These are phyloP conservation scores for Ptychadena robeensis DNA, from an alignment of 2,797 vertebrate genomes.

Conservation along the genomic window DNA sequence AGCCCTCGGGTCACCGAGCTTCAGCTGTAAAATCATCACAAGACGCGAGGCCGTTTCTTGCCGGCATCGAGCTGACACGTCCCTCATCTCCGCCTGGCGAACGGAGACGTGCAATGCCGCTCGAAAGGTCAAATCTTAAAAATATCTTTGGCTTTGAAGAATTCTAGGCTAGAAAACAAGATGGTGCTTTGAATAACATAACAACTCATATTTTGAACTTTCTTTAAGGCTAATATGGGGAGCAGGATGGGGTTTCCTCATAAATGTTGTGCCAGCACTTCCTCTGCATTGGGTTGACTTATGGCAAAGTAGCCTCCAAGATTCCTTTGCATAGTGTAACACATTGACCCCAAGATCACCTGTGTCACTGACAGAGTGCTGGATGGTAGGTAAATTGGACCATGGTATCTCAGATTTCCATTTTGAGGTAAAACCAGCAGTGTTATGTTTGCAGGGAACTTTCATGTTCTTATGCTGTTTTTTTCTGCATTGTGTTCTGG, in stretches of 20 bases:
- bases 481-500: too few relatives aligned
- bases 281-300: neutral
- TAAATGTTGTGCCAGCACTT: neutral
- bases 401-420: too few relatives aligned
- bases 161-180: neutral
- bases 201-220: neutral
- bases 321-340: too few relatives aligned
- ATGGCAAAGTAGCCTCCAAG: too few relatives aligned
- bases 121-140: constrained; percentile 1
- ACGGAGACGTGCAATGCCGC: neutral
- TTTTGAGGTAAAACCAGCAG: too few relatives aligned
- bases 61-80: constrained; percentile 15
- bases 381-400: too few relatives aligned
- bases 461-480: too few relatives aligned
- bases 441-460: too few relatives aligned
- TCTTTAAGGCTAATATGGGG: neutral
- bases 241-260: neutral
- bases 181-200: neutral
- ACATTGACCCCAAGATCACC: too few relatives aligned
- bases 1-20: constrained; percentile 15
- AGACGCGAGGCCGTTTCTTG: constrained; percentile 39
- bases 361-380: too few relatives aligned
- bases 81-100: neutral
- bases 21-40: constrained; percentile 6
- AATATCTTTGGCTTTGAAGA: neutral